Base-by-base conservation (phyloP, 2,797 vertebrate genomes). In the Sarcoramphus papa region DNA sequence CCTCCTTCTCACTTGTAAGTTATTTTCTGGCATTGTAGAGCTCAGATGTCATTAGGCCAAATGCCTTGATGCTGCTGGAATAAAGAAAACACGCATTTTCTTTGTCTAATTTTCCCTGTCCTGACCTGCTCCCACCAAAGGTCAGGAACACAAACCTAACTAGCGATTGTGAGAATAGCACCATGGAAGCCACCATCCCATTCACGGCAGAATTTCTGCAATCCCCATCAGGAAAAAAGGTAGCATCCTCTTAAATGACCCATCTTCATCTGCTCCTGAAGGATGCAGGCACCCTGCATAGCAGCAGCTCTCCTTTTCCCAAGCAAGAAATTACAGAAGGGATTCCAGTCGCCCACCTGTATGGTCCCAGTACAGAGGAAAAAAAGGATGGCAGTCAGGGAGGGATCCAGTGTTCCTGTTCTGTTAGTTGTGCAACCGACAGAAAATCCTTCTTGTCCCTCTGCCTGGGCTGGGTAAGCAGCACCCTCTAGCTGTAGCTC, bases 341-440 rank as follows among this genome's bases (percentile, higher is more conserved):
- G 43, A 13, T 69, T 79, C 6, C 41, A 31, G 56, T 60, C 12
- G 11, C 22, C n/a, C 68, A 48, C 7, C 37, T 8, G 30, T 31
- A 6, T 6, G 3, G 56, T 50, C 9, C 13, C n/a, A 28, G 3
- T 2, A n/a, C 25, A 4, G 0, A 11, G 19, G 19, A 7, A 4
- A 24, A 17, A 5, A 41, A 37, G 33, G 35, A 8, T 18, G 31
- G 17, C 28, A 20, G 35, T 11, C 28, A 7, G 63, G 54, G 40
- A 37, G 57, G 8, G 24, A 53, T 13, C 2, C 51, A 6, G 3
- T 1, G 20, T 25, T 63, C 4, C 30, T 1, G 30, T 7, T 56
- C n/a, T 35, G 47, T 67, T n/a, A 21, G 19, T 31, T 24, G 60
- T 2, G 16, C 33, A 51, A 43, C 75, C 16, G 47, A 15, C 25